A percentile compares a stretch with the other conserved stretches of the same genome.
Conservation (phyloP, 2,888 invertebrate genomes). For the Amitus sp. region DNA sequence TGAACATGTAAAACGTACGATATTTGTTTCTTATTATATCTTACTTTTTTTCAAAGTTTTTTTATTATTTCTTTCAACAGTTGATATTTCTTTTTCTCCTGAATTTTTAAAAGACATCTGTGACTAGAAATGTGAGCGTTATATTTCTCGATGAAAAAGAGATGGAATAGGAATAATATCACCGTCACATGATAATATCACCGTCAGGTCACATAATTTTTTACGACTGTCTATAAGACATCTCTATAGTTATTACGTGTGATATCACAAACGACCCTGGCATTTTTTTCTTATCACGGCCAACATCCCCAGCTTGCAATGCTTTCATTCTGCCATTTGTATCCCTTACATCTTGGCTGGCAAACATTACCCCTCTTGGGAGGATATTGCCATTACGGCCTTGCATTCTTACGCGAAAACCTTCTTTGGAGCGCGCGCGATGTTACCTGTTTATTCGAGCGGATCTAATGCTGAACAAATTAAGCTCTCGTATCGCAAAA, state of each 20-base stretch:
- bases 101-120: too few relatives aligned
- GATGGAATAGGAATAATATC: too few relatives aligned
- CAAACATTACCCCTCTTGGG: not conserved
- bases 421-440: not conserved
- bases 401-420: not conserved
- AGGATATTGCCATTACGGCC: not conserved
- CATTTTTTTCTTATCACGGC: not conserved
- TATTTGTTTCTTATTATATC: too few relatives aligned
- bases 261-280: not conserved
- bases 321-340: not conserved
- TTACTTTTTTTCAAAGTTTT: too few relatives aligned
- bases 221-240: too few relatives aligned
- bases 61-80: too few relatives aligned
- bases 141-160: too few relatives aligned
- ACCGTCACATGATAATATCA: too few relatives aligned
- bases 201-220: too few relatives aligned
- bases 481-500: conserved; percentile 1
- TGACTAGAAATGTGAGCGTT: too few relatives aligned
- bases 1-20: too few relatives aligned
- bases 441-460: not conserved
- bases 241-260: not conserved
- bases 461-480: conserved; percentile 1
- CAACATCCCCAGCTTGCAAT: not conserved
- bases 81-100: too few relatives aligned
- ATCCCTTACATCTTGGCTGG: not conserved